A percentile compares a stretch with the other conserved stretches of the same genome.
These are phyloP conservation scores for Copsychus sechellarum DNA, from an alignment of 2,113 vertebrate genomes.

Conservation along the genomic window DNA sequence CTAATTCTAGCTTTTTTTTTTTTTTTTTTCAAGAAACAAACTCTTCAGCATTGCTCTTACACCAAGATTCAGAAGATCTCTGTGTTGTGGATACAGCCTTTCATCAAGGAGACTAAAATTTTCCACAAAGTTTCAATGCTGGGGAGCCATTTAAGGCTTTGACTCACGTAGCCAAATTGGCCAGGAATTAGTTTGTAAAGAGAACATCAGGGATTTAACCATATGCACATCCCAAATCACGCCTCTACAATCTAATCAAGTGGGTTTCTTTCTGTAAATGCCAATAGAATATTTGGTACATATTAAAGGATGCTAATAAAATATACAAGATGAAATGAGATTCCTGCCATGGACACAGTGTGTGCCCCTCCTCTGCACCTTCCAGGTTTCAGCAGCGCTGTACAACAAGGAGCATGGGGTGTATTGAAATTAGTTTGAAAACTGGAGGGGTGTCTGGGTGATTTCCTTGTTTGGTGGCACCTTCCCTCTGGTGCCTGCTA, in stretches of 20 bases:
- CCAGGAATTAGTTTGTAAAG: constrained; percentile 19
- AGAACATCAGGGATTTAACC: constrained; percentile 7
- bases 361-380: neutral
- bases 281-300: neutral
- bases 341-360: neutral
- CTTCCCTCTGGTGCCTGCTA: constrained; percentile 19
- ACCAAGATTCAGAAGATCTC: neutral
- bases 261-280: constrained; percentile 9
- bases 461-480: constrained; percentile 21
- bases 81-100: constrained; percentile 29
- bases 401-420: neutral
- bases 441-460: neutral
- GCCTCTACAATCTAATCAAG: neutral
- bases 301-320: neutral
- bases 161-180: neutral
- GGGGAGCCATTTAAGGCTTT: constrained; percentile 12
- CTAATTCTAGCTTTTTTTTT: neutral
- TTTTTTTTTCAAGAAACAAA: neutral
- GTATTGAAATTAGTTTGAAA: neutral
- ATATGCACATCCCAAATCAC: neutral
- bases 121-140: constrained; percentile 14
- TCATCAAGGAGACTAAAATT: constrained; percentile 6
- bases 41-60: neutral
- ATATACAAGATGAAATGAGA: neutral
- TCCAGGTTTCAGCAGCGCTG: neutral